phyloP scores from a whole-genome alignment of 2,113 vertebrate genomes.

The Puntigrus tetrazona region DNA sequence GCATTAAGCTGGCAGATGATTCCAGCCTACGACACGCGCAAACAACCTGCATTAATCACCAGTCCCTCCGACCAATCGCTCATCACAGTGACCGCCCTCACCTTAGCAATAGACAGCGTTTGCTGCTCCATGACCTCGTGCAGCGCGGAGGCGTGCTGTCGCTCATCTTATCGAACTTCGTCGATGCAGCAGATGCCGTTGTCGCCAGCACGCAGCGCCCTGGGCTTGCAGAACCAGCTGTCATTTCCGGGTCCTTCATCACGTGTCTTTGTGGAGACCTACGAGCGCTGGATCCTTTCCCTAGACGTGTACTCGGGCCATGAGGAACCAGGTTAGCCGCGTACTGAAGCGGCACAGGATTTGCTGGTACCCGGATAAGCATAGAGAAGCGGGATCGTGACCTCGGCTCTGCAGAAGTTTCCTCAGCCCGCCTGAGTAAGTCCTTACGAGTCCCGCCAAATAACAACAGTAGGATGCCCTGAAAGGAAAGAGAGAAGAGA shows the following conservation, averaged over 20 bases:
- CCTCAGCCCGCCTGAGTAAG: constrained; percentile 94
- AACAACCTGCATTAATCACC: neutral
- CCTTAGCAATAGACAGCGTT: constrained; percentile 98
- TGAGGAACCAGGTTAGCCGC: constrained; percentile 94
- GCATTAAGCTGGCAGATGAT: constrained; percentile 98
- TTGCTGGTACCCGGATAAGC: constrained; percentile 98
- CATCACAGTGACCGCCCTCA: constrained; percentile 46
- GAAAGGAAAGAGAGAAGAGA: no score
- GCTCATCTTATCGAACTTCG: constrained; percentile 99
- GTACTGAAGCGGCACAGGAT: constrained; percentile 95
- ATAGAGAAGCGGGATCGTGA: constrained; percentile 97
- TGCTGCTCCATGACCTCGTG: constrained; percentile 99
- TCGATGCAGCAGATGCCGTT: constrained; percentile 99
- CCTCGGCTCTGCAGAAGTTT: constrained; percentile 90
- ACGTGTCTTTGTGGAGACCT: constrained; percentile 95
- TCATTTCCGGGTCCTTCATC: constrained; percentile 95
- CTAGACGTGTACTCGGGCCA: constrained; percentile 96
- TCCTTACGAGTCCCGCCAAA: constrained; percentile 95
- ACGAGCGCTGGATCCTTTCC: constrained; percentile 97
- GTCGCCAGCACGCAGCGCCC: constrained; percentile 97
- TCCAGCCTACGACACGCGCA: constrained; percentile 80
- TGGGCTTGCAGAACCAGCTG: constrained; percentile 95
- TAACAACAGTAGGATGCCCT: constrained; percentile 94
- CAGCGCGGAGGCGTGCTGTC: constrained; percentile 92
- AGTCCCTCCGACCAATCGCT: no score